Base-by-base conservation (phyloP, 2,797 vertebrate species). In the Saxicola maurus region DNA sequence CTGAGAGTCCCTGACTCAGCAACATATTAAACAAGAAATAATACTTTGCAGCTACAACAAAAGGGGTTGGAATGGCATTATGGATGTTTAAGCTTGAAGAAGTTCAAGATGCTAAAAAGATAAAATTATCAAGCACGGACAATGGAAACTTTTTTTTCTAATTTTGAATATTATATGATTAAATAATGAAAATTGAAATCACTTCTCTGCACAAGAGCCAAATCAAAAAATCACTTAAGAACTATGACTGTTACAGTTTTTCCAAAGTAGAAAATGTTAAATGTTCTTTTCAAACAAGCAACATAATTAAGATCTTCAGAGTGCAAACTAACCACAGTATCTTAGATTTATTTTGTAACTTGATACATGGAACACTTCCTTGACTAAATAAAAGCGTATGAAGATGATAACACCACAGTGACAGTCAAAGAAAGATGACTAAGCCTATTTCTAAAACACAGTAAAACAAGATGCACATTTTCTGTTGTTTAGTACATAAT, bases 381-480 rank as follows among this genome's bases (percentile, higher is more conserved):
- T 48, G 13, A 52, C n/a, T 77, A 77, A 77, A 67, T 42, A 48
- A n/a, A 69, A 83, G 8, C 0, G 0, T 6, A 64, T 1, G 0
- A 13, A 60, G 30, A 24, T 31, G 8, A 72, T 16, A 55, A 6
- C 12, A 19, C 28, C 17, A 35, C 4, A 37, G 2, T 4, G 3
- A 68, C 2, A 8, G 16, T n/a, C 40, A 21, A 66, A 66, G 38
- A 62, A 82, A 65, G 12, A 40, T 24, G 52, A 56, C 14, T 52
- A 79, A 82, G 24, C 4, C 17, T 65, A 3, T 24, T 81, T 67
- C 35, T 23, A 31, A 6, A 13, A 57, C 16, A 49, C 35, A 53
- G n/a, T 71, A 67, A 71, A 78, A 4, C 10, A 86, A 68, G 19
- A 86, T 8, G 8, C 8, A 72, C 18, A 43, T 24, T 65, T 17